A percentile compares a stretch with the other conserved stretches of the same genome.
phyloP scores from a whole-genome alignment of 2,113 vertebrate species.

The Ifrita kowaldi region DNA sequence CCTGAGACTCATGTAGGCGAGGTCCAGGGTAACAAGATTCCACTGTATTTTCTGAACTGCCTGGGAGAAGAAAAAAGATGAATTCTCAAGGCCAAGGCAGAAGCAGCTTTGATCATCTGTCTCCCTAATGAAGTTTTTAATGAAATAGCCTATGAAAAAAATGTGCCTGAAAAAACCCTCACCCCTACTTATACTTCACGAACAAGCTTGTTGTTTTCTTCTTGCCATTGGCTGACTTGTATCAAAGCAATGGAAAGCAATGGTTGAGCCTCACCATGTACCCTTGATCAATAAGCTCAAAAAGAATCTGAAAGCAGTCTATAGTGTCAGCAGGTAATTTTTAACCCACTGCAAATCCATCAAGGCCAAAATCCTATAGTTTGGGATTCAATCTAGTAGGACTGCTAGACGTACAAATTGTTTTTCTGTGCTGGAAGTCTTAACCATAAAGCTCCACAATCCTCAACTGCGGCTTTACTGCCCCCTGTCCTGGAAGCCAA shows the following conservation, averaged over 20 bases:
- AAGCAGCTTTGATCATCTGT: background rate
- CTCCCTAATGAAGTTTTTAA: background rate
- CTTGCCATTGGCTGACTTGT: background rate
- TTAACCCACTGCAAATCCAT: background rate
- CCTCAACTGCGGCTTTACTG: background rate
- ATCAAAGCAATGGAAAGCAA: background rate
- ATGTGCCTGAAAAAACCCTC: background rate
- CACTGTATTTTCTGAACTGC: background rate
- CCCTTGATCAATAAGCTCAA: background rate
- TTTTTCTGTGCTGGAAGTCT: background rate
- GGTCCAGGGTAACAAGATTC: background rate
- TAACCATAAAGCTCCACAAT: background rate
- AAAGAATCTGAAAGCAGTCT: background rate
- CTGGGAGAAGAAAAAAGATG: background rate
- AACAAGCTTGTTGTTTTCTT: background rate
- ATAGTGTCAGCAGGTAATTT: background rate
- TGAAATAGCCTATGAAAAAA: background rate
- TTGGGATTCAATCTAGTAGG: background rate
- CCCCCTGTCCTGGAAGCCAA: accelerated
- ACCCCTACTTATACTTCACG: background rate
- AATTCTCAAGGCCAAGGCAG: background rate
- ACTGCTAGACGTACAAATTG: background rate
- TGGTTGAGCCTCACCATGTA: background rate
- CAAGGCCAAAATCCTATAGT: background rate
- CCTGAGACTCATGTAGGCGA: background rate